Evolutionary conservation across 2,888 invertebrate genomes (phyloP), one percentile per base, ranked within the genome.

Genomic region (Scrobipalpa costella): DNA sequence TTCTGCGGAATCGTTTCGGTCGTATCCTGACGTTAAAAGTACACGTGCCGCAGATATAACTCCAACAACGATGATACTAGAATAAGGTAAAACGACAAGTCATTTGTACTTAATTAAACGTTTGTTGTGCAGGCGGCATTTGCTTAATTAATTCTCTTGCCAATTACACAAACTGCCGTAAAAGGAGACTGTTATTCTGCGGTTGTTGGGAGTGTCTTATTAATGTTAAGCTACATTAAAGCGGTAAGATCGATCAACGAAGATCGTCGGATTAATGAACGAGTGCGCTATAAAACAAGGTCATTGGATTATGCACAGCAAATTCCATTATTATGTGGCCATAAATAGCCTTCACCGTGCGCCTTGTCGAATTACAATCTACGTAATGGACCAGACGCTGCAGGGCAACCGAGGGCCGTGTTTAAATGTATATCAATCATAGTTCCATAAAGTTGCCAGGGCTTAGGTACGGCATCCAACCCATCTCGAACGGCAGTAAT

Each of bases 361-460:
- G 70, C 65, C 69, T 72, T 75, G 73, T 74, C 73, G 68, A 69
- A 74, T 76, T 75, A 79, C 74, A 76, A 78, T 76, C 75, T 72
- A 71, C 72, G 71, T 76, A 77, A 76, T 73, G 71, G 72, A 70
- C 70, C 68, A 71, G 72, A 64, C 70, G 74, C 74, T 73, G 64
- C 70, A 68, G 70, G 73, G 72, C 68, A 60, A 68, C 68, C 67
- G 65, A 68, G 69, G 70, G 68, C 73, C 68, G 66, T 68, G 71
- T 72, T 66, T 65, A 70, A 72, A 71, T 68, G 72, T 71, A 73
- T 76, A 69, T 75, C 76, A 73, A 74, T 77, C 71, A 74, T 72
- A 74, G 68, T 73, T 71, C 36, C 71, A 74, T 69, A 68, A 70
- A 69, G 68, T 68, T 69, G 65, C 66, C 64, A 69, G 70, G 71